A percentile compares a stretch with the other conserved stretches of the same genome.
These are phyloP conservation scores for Balaeniceps rex DNA, from an alignment of 2,113 vertebrate species.

Conservation along the genomic window DNA sequence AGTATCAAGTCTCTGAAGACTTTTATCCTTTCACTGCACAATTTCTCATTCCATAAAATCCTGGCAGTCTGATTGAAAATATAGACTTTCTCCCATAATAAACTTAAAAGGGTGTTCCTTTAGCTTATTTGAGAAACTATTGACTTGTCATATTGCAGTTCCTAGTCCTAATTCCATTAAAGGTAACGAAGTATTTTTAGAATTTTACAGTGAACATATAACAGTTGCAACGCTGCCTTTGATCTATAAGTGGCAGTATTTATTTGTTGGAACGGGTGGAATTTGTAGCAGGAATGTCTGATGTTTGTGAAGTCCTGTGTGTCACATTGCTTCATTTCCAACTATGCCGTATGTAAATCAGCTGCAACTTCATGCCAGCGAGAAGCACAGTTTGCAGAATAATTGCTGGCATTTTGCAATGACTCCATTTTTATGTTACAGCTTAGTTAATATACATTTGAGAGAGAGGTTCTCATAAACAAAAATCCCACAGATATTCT, in stretches of 20 bases:
- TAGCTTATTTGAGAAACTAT: slow-evolving; percentile 6
- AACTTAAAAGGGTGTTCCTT: not conserved
- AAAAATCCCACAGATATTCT: slow-evolving; percentile 7
- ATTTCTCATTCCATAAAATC: not conserved
- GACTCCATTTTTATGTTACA: not conserved
- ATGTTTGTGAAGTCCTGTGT: slow-evolving; percentile 22
- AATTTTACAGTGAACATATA: not conserved
- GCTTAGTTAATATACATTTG: slow-evolving; percentile 6
- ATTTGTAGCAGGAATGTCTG: not conserved
- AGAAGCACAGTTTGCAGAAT: slow-evolving; percentile 36
- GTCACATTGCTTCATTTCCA: slow-evolving; percentile 49
- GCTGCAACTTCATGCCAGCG: not conserved
- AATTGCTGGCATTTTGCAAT: slow-evolving; percentile 51
- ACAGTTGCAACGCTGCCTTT: slow-evolving; percentile 11
- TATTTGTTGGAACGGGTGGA: slow-evolving; percentile 46
- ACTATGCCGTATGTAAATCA: slow-evolving; percentile 43
- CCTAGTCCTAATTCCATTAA: not conserved
- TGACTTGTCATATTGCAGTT: not conserved
- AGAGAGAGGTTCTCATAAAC: not conserved
- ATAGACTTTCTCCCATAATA: not conserved
- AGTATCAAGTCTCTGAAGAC: not conserved
- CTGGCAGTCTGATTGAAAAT: not conserved
- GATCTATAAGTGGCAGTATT: slow-evolving; percentile 66
- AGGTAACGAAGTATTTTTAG: slow-evolving; percentile 31
- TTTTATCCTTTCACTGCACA: not conserved